Conservation (phyloP, 2,888 invertebrate species). For the Cancer borealis region DNA sequence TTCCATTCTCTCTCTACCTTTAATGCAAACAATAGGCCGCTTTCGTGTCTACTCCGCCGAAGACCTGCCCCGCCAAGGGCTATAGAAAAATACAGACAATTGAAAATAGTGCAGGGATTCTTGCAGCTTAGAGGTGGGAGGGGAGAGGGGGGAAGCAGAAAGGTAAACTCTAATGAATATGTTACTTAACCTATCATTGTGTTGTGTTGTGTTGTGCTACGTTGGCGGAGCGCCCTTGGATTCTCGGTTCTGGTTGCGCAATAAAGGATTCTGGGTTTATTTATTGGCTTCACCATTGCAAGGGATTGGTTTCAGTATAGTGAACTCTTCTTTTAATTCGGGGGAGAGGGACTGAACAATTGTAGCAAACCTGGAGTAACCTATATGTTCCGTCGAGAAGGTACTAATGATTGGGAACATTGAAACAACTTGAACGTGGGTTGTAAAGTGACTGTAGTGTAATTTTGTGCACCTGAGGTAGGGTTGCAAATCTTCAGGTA, state of each 20-base stretch:
- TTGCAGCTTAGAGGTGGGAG: not conserved
- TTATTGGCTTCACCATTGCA: not conserved
- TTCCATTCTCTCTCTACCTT: not conserved
- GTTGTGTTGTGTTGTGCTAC: not conserved
- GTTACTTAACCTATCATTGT: not conserved
- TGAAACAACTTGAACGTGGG: not conserved
- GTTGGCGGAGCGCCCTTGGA: not conserved
- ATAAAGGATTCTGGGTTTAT: not conserved
- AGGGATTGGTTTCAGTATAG: not conserved
- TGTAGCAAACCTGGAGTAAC: not conserved
- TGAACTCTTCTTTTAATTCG: not conserved
- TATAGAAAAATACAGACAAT: not conserved
- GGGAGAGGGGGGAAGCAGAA: not conserved
- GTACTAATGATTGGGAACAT: not conserved
- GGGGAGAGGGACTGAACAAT: not conserved
- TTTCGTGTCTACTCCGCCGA: slow-evolving; percentile 20
- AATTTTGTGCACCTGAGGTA: not conserved
- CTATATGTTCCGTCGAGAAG: too few relatives aligned
- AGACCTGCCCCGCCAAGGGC: not conserved
- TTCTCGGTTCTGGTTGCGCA: not conserved
- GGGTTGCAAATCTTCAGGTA: not conserved
- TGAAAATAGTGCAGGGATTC: not conserved
- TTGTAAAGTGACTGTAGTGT: not conserved
- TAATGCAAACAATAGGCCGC: slow-evolving; percentile 26
- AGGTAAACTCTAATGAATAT: not conserved